phyloP scores from a whole-genome alignment of 2,113 vertebrate species.

The Tenrec ecaudatus region DNA sequence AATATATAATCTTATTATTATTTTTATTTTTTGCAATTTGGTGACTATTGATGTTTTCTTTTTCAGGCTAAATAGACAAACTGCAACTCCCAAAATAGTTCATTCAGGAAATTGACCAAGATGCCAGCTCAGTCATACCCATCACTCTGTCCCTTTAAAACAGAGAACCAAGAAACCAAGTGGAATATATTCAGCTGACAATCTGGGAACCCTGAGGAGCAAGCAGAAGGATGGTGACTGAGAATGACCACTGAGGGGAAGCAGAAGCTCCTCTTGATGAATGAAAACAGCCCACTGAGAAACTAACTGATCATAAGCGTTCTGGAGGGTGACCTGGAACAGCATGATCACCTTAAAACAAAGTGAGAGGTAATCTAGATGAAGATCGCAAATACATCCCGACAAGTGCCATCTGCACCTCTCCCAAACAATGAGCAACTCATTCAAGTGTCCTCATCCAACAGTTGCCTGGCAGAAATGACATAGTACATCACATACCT shows the following conservation, averaged over 20 bases:
- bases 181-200: neutral
- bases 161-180: neutral
- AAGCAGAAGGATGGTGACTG: neutral
- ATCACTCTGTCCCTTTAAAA: neutral
- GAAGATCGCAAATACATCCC: neutral
- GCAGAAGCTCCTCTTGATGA: neutral
- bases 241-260: neutral
- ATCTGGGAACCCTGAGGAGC: neutral
- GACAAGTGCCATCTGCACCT: too few species aligned
- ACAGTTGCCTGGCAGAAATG: too few species aligned
- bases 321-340: neutral
- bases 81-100: constrained; percentile 68
- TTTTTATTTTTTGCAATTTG: constrained; percentile 63
- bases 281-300: neutral
- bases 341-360: neutral
- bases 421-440: too few species aligned
- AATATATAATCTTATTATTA: constrained; percentile 71
- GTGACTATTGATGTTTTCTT: constrained; percentile 69
- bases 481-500: too few species aligned
- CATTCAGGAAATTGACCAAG: neutral
- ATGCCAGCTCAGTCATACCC: neutral
- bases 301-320: neutral
- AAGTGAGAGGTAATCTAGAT: neutral
- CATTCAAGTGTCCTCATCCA: too few species aligned
- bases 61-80: constrained; percentile 79